Evolutionary conservation across 2,888 invertebrate species (phyloP), one percentile per base, ranked within the genome.

Genomic region (Volucella inanis): DNA sequence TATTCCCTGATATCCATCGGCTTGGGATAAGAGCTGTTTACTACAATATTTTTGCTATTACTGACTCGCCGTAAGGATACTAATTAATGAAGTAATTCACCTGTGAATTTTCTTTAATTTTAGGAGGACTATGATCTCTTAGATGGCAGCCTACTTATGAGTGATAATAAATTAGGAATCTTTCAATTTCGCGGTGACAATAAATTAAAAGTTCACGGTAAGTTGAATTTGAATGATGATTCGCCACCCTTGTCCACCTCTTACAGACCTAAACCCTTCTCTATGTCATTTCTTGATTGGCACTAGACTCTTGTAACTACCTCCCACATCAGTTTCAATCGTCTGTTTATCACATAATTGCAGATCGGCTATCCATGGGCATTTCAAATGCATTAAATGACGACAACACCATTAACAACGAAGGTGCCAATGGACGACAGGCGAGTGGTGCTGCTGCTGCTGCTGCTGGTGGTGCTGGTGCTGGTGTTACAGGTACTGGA

Each of bases 111-210:
- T 54, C 11, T 50, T 18, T 55, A 4, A 38, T 89, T 89, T 12
- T 88, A 92, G 92, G 92, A 92, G 54, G 92, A 92, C 88, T 92
- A 92, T 81, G 91, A 91, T 88, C 89, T 91, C 39, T 87, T 90
- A 78, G 92, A 92, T 87, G 90, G 89, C 85, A 91, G 90, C 88
- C 87, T 92, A 88, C 87, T 92, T 59, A 67, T 88, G 89, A 90
- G 90, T 89, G 91, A 92, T 90, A 92, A 90, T 90, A 91, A 92
- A 89, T 89, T 92, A 89, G 92, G 91, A 89, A 91, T 91, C 89
- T 89, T 91, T 88, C 92, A 92, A 88, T 90, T 91, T 89, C 92
- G 90, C 62, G 85, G 87, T 88, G 92, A 92, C 90, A 92, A 91
- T 91, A 92, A 91, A 90, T 88, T 91, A 88, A 92, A 91, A 90